Evolutionary conservation across 2,113 vertebrate genomes (phyloP), one percentile per base, ranked within the genome.

Genomic region (Axis porcinus): DNA sequence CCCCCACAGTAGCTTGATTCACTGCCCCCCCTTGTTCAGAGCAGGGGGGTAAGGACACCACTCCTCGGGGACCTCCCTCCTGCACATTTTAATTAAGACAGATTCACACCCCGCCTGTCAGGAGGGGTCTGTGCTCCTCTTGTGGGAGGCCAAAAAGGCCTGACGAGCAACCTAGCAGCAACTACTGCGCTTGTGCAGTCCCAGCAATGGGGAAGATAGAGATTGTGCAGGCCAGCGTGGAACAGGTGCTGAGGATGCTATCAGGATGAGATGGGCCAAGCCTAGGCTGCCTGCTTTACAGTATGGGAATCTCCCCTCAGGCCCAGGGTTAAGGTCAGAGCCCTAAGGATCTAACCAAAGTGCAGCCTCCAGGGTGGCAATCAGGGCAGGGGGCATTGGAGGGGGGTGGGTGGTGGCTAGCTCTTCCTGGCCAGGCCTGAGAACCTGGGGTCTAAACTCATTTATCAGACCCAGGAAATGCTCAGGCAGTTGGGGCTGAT

Each of bases 341-440:
- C 23, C 81, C 74, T 87, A 25, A 55, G 33, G 78, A 88, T 60
- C 76, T 47, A 47, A 54, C 36, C 30, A 14, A 40, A 5, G 43
- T 33, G 12, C 33, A 70, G 85, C 54, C 27, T 50, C 58, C 47
- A 1, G 45, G 5, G 27, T 55, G 25, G 30, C 82, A 64, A 86
- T 47, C 50, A 2, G 17, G 21, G 9, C 67, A 57, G 6, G 1
- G 3, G 6, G 40, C 3, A 3, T 76, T 43, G 40, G 40, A 43
- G 70, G 3, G 1, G 3, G 7, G 7, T 28, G n/a, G 6, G 2
- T 12, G 1, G 0, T n/a, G 58, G 76, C 74, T 47, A 43, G 3
- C 33, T 81, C 47, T 50, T 27, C 10, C 15, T 3, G 36, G 43
- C 7, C 60, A 40, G 43, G 45, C 27, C 81, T 58, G 54, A 43